Evolutionary conservation across 92 coral and sea anemone genomes (phyloP).

Genomic region (Porites lobata): DNA sequence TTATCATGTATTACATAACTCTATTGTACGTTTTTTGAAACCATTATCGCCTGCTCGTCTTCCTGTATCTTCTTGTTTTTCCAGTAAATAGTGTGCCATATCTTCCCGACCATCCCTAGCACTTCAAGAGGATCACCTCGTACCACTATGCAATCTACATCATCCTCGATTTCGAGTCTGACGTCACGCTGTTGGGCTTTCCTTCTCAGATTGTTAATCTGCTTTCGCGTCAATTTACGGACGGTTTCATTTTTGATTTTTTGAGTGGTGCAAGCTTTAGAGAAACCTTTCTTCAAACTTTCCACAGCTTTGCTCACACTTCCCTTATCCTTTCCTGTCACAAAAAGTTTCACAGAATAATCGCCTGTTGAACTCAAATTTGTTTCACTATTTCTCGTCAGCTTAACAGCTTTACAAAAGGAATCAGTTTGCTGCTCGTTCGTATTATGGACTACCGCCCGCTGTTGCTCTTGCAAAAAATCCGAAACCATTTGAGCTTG

Average conservation of each 20-base stretch:
- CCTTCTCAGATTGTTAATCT: slow-evolving; percentile 9
- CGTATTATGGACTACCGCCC: background rate
- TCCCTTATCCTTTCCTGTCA: background rate
- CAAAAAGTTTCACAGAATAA: background rate
- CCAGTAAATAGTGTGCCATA: slow-evolving; percentile 65
- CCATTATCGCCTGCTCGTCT: slow-evolving; percentile 61
- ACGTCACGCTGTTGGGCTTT: slow-evolving; percentile 65
- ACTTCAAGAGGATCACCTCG: slow-evolving; percentile 77
- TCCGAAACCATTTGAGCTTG: slow-evolving; percentile 59
- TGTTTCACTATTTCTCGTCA: no score
- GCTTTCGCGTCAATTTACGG: slow-evolving; percentile 57
- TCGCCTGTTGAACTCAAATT: background rate
- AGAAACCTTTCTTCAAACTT: slow-evolving; percentile 15
- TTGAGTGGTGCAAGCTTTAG: slow-evolving; percentile 67
- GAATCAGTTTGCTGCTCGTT: background rate
- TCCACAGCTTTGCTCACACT: background rate
- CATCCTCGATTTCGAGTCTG: slow-evolving; percentile 44
- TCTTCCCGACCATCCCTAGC: slow-evolving; percentile 42
- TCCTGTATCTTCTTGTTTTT: slow-evolving; percentile 34
- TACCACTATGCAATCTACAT: slow-evolving; percentile 55
- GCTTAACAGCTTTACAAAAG: no score
- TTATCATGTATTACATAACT: slow-evolving; percentile 32
- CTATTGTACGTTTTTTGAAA: slow-evolving; percentile 68
- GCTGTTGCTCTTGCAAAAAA: slow-evolving; percentile 58
- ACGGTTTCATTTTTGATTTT: slow-evolving; percentile 55